A percentile compares a stretch with the other conserved stretches of the same genome.
Evolutionary conservation across 2,113 vertebrate genomes (phyloP).

Genomic region (Chloropsis hardwickii): DNA sequence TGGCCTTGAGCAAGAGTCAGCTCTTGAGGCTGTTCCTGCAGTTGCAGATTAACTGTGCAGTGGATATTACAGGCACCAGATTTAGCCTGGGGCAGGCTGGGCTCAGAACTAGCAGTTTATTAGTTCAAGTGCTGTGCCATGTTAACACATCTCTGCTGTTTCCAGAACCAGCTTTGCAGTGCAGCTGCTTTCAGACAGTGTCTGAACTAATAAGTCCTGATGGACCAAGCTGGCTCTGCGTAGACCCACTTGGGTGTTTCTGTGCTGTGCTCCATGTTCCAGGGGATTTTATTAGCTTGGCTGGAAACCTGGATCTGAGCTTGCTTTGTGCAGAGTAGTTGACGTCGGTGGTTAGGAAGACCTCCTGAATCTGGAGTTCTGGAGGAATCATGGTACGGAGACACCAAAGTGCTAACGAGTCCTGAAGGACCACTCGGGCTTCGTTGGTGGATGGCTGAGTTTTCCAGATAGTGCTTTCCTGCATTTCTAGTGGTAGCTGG

Average conservation of each 20-base stretch:
- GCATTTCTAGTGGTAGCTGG: neutral
- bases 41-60: neutral
- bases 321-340: neutral
- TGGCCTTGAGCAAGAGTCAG: neutral
- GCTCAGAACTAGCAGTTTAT: conserved; percentile 41
- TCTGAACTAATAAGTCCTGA: conserved; percentile 47
- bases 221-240: conserved; percentile 32
- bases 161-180: conserved; percentile 35
- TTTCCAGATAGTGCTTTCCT: neutral
- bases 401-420: neutral
- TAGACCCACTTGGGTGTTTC: conserved; percentile 30
- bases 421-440: neutral
- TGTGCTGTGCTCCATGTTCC: conserved; percentile 4
- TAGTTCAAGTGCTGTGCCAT: conserved; percentile 46
- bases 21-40: neutral
- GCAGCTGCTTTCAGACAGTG: conserved; percentile 47
- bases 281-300: conserved; percentile 52
- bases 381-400: neutral
- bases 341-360: neutral
- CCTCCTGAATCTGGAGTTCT: neutral
- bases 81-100: conserved; percentile 14
- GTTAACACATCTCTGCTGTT: conserved; percentile 48
- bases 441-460: neutral
- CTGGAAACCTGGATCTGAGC: neutral
- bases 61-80: neutral